These are phyloP conservation scores for Brenthis daphne DNA, from an alignment of 2,888 invertebrate species.

Conservation along the genomic window DNA sequence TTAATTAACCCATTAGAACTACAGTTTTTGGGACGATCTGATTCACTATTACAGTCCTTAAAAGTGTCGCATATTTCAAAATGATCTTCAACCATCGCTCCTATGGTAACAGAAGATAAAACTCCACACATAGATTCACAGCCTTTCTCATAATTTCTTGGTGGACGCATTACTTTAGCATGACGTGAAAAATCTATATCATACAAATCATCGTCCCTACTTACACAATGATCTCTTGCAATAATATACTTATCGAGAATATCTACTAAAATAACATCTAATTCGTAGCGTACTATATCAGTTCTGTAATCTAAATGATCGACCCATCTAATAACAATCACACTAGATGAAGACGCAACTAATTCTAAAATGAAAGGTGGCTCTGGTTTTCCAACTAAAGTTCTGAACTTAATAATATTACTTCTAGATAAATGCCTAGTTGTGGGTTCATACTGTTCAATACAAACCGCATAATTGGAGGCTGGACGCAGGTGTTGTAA, in stretches of 20 bases:
- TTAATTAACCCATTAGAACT: conserved; percentile 53
- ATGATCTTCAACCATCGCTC: conserved; percentile 61
- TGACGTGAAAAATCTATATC: conserved; percentile 60
- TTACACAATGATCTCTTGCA: conserved; percentile 58
- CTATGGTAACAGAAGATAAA: conserved; percentile 56
- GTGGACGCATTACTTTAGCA: conserved; percentile 64
- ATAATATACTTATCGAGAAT: conserved; percentile 50
- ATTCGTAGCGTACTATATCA: conserved; percentile 61
- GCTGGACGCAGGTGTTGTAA: conserved; percentile 61
- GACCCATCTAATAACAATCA: conserved; percentile 64
- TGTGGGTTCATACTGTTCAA: conserved; percentile 61
- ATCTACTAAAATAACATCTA: conserved; percentile 64
- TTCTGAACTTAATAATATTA: conserved; percentile 61
- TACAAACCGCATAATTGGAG: conserved; percentile 66
- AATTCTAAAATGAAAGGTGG: conserved; percentile 70
- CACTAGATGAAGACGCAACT: conserved; percentile 55
- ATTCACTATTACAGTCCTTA: conserved; percentile 54
- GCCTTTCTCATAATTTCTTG: conserved; percentile 58
- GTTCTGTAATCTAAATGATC: conserved; percentile 63
- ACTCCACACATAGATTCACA: conserved; percentile 70
- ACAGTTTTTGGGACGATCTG: conserved; percentile 50
- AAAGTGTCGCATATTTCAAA: conserved; percentile 63
- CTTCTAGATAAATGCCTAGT: conserved; percentile 56
- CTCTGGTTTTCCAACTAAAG: conserved; percentile 64
- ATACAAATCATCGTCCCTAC: conserved; percentile 45